Evolutionary conservation across 2,797 vertebrate species (phyloP), one percentile per base, ranked within the genome.

Genomic region (Darevskia nairensis): DNA sequence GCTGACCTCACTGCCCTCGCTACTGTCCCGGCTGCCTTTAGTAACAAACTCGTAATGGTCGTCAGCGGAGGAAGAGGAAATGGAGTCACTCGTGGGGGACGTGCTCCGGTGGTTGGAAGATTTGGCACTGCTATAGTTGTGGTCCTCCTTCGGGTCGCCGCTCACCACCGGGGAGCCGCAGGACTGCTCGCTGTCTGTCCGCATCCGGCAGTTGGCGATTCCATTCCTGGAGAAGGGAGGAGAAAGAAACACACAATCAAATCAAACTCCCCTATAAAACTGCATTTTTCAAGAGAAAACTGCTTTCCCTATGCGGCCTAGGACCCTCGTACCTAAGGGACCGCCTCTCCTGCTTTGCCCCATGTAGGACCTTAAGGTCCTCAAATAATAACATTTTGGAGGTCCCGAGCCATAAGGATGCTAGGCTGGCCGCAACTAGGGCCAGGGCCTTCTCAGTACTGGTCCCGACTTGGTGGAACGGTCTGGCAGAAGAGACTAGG

Each of bases 101-200:
- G 97, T 96, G 92, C 98, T 96, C 92, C 97, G 93, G 90, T 97
- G 95, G 91, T 95, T 97, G 95, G 97, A 97, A 94, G 98, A 97
- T 96, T 98, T 98, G 96, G 98, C 98, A 92, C 98, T 99, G 97
- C 98, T 99, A 95, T 99, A 99, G 87, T 98, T 99, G 97, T 99
- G 98, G 93, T 99, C 98, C 91, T 99, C 98, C 96, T 99, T 98
- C 69, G 98, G 98, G 96, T 99, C 98, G 68, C 98, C 98, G 5
- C 98, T 98, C 87, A 97, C 98, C 17, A 97, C 97, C 0, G 98
- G 98, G 39, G 98, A 98, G 96, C 97, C 98, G n/a, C 98, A 95
- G 6, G 97, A 97, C 2, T 97, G 98, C 80, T 98, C 98, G 23
- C 97, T 98, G 93, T 98, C 98, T n/a, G 97, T 98, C 93, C 98